These are phyloP conservation scores for Esox niger DNA, from an alignment of 2,113 vertebrate species.

Conservation along the genomic window DNA sequence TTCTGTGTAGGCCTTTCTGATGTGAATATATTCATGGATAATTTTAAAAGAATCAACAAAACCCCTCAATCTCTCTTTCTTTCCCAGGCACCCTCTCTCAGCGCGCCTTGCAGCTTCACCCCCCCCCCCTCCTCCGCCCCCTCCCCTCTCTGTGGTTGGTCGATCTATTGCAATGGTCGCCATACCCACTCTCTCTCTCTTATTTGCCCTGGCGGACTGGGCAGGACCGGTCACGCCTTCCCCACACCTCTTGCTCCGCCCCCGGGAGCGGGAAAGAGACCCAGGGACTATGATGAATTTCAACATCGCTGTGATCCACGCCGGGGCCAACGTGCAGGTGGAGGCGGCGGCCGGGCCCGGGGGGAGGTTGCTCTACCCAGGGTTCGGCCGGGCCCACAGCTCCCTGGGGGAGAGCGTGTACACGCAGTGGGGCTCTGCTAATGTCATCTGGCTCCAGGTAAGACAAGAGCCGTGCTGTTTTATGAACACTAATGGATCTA, in stretches of 20 bases:
- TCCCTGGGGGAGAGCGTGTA: conserved; percentile 80
- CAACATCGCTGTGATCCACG: conserved; percentile 80
- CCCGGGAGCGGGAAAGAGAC: conserved; percentile 75
- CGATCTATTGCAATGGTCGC: conserved; percentile 78
- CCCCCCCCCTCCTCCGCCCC: conserved; percentile 5
- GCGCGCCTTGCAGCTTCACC: not conserved
- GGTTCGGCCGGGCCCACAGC: conserved; percentile 79
- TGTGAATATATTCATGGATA: conserved; percentile 1
- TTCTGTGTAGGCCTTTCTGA: not conserved
- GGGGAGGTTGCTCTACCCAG: conserved; percentile 83
- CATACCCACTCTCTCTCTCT: conserved; percentile 80
- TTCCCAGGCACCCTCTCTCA: not conserved
- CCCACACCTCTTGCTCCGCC: conserved; percentile 76
- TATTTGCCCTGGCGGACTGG: conserved; percentile 86
- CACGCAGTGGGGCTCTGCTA: conserved; percentile 81
- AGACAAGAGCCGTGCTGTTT: conserved; percentile 35
- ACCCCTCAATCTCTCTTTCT: not conserved
- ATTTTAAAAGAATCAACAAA: not conserved
- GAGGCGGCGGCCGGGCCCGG: conserved; percentile 73
- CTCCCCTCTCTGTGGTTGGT: conserved; percentile 49
- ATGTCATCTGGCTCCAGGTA: conserved; percentile 86
- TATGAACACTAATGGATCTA: not conserved
- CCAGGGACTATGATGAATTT: conserved; percentile 73
- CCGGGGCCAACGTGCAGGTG: conserved; percentile 67
- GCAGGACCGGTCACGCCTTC: conserved; percentile 71